Conservation (phyloP, 2,113 vertebrate genomes). For the Rhinichthys klamathensis region DNA sequence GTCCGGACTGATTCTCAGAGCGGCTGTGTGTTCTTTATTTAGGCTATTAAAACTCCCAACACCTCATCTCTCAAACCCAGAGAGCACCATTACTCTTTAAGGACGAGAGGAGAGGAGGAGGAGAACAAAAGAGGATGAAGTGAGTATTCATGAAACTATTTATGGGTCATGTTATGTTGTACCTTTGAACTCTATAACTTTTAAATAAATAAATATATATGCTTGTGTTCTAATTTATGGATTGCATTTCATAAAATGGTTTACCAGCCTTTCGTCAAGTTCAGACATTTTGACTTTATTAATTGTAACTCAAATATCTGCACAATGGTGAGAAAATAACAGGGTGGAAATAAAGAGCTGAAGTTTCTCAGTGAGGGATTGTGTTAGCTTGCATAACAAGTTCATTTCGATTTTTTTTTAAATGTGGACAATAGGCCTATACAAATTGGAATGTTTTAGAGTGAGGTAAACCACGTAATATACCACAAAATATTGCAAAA, state of each 20-base stretch:
- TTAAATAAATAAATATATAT: not conserved
- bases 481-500: not conserved
- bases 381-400: not conserved
- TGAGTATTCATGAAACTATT: conserved; percentile 4
- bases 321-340: not conserved
- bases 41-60: conserved; percentile 38
- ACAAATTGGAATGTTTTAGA: not conserved
- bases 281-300: not conserved
- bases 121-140: not conserved
- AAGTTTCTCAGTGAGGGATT: not conserved
- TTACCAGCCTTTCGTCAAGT: not conserved
- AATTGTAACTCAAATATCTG: not conserved
- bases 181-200: not conserved
- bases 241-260: not conserved
- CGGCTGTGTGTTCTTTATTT: conserved; percentile 40
- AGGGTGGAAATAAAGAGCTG: not conserved
- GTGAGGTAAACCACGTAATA: not conserved
- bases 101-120: not conserved
- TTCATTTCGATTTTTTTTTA: not conserved
- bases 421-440: not conserved
- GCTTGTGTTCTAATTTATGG: not conserved
- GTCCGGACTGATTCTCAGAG: conserved; percentile 35
- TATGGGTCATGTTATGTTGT: not conserved
- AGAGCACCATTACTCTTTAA: conserved; percentile 20
- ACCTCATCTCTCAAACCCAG: conserved; percentile 30